Conservation (phyloP, 2,113 vertebrate species). For the Ia io region DNA sequence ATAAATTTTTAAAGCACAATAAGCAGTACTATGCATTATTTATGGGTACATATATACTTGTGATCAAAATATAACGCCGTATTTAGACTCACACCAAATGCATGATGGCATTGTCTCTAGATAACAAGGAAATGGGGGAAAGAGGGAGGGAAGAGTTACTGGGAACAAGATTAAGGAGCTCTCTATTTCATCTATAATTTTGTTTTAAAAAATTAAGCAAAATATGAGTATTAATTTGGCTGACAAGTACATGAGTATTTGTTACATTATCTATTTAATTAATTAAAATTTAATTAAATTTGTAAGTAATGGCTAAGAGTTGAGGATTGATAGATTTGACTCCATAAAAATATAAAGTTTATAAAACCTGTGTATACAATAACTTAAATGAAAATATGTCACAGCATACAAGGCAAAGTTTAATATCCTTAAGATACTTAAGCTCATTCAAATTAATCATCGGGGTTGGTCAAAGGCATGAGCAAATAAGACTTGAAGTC, state of each 20-base stretch:
- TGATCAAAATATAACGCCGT: background rate
- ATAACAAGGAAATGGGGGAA: background rate
- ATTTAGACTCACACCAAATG: background rate
- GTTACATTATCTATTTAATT: background rate
- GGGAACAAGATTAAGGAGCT: background rate
- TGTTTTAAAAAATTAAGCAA: background rate
- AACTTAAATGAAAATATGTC: conserved; percentile 18
- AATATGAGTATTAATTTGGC: background rate
- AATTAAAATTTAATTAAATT: background rate
- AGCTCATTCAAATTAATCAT: background rate
- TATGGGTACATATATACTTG: background rate
- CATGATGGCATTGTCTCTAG: background rate
- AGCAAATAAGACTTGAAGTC: background rate
- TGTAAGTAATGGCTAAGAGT: background rate
- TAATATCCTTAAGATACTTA: background rate
- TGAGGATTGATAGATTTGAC: background rate
- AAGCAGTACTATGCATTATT: background rate
- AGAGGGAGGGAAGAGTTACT: background rate
- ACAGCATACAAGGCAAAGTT: background rate
- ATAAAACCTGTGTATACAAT: background rate
- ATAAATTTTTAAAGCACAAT: conserved; percentile 3
- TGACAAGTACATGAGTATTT: background rate
- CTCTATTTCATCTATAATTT: background rate
- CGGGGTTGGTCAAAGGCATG: background rate
- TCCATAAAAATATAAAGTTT: background rate